A percentile compares a stretch with the other conserved stretches of the same genome.
These are phyloP conservation scores for Lottia gigantea DNA, from an alignment of 2,888 invertebrate species.

Conservation along the genomic window DNA sequence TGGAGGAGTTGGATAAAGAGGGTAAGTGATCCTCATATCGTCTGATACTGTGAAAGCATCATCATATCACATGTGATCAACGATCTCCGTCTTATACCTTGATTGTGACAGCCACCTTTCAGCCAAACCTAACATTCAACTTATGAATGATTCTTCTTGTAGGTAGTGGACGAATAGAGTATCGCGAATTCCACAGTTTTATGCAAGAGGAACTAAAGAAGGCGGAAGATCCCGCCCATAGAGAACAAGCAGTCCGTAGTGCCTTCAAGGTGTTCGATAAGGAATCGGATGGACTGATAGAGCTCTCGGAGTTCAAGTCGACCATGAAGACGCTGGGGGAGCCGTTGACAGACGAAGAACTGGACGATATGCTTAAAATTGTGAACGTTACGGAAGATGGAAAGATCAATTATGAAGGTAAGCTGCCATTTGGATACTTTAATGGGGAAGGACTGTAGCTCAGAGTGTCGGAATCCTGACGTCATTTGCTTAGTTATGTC, in stretches of 20 bases:
- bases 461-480: too few species aligned
- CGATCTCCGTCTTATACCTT: too few species aligned
- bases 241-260: conserved; percentile 44
- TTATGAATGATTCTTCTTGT: conserved; percentile 12
- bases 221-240: conserved; percentile 40
- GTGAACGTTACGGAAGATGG: conserved; percentile 56
- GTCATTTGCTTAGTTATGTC: too few species aligned
- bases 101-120: too few species aligned
- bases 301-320: conserved; percentile 36
- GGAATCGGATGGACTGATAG: conserved; percentile 43
- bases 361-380: conserved; percentile 53
- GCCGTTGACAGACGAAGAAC: conserved; percentile 47
- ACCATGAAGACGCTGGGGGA: conserved; percentile 59
- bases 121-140: too few species aligned
- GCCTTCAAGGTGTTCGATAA: conserved; percentile 48
- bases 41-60: not conserved
- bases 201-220: conserved; percentile 50
- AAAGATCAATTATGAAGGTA: conserved; percentile 57
- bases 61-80: too few species aligned
- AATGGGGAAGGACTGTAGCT: too few species aligned
- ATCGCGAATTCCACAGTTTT: conserved; percentile 45
- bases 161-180: conserved; percentile 56
- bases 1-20: conserved; percentile 46
- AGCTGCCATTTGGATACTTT: not conserved
- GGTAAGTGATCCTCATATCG: conserved; percentile 30